Base-by-base conservation (phyloP, 2,113 vertebrate genomes). In the Nycticebus coucang region DNA sequence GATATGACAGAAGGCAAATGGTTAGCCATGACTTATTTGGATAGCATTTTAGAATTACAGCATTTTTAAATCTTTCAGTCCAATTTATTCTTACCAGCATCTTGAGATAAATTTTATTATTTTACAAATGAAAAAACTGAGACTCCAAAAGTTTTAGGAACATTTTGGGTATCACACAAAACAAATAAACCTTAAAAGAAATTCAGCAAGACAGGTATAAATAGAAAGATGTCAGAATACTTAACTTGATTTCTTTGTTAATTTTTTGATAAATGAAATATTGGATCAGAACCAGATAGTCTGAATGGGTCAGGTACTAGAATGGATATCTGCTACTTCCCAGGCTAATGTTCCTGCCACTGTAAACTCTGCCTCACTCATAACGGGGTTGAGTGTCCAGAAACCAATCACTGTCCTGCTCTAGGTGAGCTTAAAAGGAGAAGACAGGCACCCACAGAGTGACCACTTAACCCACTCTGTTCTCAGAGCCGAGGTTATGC, bases 401-500 rank as follows among this genome's bases (percentile, higher is more conserved):
- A 69, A 62, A 82, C 87, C 91, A 78, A 62, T 79, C 94, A 71
- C n/a, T 33, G 78, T 78, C 28, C 82, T 77, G 78, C 45, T 94
- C 55, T 95, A 53, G 22, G 77, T 92, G 94, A 97, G 62, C 72
- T 82, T 92, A 86, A 96, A 92, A 66, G 79, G 95, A 88, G 69
- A 95, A 92, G 95, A 96, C 92, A 96, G 87, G 78, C 92, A 37
- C 96, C 94, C 74, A 87, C 37, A 37, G 91, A 79, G 62, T 50
- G 59, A 78, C 62, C 81, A 41, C 79, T 96, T 96, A 94, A 88
- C 90, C 81, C 92, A 91, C 55, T 33, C 87, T 55, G 53, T n/a
- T 72, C 84, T 87, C 89, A 57, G 85, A 93, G 82, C 84, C 96
- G 97, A 97, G 94, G 96, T 86, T 72, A 15, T 15, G 79, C 94